Evolutionary conservation across 92 coral and sea anemone species (phyloP).

Genomic region (Muricea muricata): DNA sequence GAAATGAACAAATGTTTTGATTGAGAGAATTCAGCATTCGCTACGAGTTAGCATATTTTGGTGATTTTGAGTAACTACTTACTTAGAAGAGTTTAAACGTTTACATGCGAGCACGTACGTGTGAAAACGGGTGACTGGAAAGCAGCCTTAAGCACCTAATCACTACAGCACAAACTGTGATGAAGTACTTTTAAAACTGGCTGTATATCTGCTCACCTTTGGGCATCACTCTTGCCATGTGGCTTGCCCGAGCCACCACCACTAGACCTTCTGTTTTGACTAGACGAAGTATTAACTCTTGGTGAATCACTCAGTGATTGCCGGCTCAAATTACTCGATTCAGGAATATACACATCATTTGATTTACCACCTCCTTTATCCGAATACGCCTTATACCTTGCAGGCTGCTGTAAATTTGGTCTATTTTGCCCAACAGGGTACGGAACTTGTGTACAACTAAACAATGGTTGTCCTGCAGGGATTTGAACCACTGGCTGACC

Average conservation of each 20-base stretch:
- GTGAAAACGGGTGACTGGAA: too few relatives aligned
- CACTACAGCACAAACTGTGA: too few relatives aligned
- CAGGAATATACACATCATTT: slow-evolving; percentile 30
- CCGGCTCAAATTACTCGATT: slow-evolving; percentile 7
- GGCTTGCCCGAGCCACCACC: slow-evolving; percentile 16
- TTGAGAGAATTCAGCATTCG: too few relatives aligned
- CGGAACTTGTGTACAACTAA: slow-evolving; percentile 19
- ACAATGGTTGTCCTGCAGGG: slow-evolving; percentile 37
- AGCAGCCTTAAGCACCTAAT: too few relatives aligned
- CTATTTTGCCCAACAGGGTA: slow-evolving; percentile 26
- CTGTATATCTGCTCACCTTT: slow-evolving; percentile 4
- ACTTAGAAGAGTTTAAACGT: too few relatives aligned
- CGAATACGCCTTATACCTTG: slow-evolving; percentile 23
- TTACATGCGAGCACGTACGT: too few relatives aligned
- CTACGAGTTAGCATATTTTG: too few relatives aligned
- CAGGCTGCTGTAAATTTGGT: slow-evolving; percentile 10
- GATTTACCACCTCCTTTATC: slow-evolving; percentile 27
- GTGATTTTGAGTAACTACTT: too few relatives aligned
- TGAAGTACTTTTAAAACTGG: too few relatives aligned
- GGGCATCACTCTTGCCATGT: slow-evolving; percentile 31
- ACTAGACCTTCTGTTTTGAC: slow-evolving; percentile 32
- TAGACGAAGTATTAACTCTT: neutral
- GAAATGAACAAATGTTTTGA: too few relatives aligned
- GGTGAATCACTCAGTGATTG: slow-evolving; percentile 33
- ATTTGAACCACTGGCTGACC: slow-evolving; percentile 31